Evolutionary conservation across 1,140 invertebrate genomes (phyloP).

Genomic region (Chironomus striatipennis): DNA sequence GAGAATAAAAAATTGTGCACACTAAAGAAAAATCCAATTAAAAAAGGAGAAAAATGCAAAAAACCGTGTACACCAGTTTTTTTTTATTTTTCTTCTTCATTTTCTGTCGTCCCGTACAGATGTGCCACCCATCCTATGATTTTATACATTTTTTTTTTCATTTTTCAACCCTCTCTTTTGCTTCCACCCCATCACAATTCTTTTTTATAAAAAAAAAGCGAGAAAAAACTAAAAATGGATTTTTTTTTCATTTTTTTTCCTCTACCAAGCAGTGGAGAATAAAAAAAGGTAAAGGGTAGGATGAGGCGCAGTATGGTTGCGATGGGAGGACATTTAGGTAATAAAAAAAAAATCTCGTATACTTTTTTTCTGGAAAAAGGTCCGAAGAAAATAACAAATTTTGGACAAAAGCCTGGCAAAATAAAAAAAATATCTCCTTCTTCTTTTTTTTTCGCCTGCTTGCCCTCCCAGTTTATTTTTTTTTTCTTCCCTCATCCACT

Average conservation of each 20-base stretch:
- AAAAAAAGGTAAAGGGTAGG: constrained; percentile 21
- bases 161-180: not conserved
- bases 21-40: constrained; percentile 23
- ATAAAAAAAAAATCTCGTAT: constrained; percentile 7
- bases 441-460: not conserved
- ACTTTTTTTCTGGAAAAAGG: constrained; percentile 16
- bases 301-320: constrained; percentile 10
- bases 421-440: not conserved
- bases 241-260: constrained; percentile 23
- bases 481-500: not conserved
- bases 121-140: not conserved
- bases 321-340: constrained; percentile 6
- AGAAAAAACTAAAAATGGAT: constrained; percentile 23
- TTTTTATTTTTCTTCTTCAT: not conserved
- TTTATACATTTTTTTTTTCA: not conserved
- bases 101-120: constrained; percentile 6
- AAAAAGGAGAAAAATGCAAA: constrained; percentile 8
- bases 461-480: not conserved
- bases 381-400: constrained; percentile 17
- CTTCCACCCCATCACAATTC: not conserved
- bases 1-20: constrained; percentile 10
- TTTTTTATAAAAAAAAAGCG: constrained; percentile 1
- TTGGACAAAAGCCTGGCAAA: not conserved
- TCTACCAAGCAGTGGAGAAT: not conserved
- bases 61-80: constrained; percentile 15